Evolutionary conservation across 2,113 vertebrate species (phyloP).

Genomic region (Scortum barcoo): DNA sequence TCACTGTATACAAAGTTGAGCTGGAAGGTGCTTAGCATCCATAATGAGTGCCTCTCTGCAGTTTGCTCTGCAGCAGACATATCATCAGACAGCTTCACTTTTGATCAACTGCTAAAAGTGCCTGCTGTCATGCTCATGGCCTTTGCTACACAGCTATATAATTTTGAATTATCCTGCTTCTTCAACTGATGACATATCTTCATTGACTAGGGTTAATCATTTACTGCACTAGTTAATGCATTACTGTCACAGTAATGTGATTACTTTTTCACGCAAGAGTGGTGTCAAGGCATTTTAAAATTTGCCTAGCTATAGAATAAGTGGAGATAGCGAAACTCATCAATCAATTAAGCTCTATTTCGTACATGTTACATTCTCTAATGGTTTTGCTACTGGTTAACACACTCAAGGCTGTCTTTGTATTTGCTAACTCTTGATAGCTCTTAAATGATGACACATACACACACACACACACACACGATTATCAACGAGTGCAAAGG

Average conservation of each 20-base stretch:
- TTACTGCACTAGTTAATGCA: neutral
- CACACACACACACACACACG: too few relatives aligned
- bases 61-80: slow-evolving; percentile 20
- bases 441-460: too few relatives aligned
- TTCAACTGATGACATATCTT: neutral
- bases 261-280: neutral
- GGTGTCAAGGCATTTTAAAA: neutral
- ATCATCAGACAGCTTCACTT: slow-evolving; percentile 1
- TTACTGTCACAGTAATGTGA: neutral
- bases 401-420: too few relatives aligned
- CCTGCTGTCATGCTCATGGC: neutral
- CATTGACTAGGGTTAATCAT: neutral
- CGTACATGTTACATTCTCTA: too few relatives aligned
- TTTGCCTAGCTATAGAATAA: too few relatives aligned
- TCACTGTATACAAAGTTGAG: neutral
- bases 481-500: too few relatives aligned
- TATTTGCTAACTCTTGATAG: too few relatives aligned
- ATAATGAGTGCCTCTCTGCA: slow-evolving; percentile 26
- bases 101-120: neutral
- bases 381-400: too few relatives aligned
- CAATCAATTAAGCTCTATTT: too few relatives aligned
- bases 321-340: too few relatives aligned
- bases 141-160: slow-evolving; percentile 9
- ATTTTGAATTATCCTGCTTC: neutral
- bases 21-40: slow-evolving; percentile 36